Evolutionary conservation across 2,888 invertebrate species (phyloP), one percentile per base, ranked within the genome.

Genomic region (Temnothorax unifasciatus): DNA sequence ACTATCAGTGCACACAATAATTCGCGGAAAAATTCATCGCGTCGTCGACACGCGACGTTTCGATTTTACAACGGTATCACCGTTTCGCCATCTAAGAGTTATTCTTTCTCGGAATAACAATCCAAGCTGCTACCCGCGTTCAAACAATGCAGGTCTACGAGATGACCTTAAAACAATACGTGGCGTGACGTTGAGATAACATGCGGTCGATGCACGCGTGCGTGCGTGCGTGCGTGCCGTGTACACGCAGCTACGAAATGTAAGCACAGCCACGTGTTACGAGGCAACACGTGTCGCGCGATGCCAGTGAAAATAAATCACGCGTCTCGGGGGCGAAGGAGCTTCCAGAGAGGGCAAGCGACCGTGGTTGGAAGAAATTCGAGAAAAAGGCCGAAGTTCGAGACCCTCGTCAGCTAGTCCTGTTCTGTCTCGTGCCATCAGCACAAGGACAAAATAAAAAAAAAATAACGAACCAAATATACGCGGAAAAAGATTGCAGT

Each of bases 221-320:
- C 76, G 83, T 73, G 73, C 29, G 29, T 29, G 29, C 76, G 74
- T 79, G 75, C 86, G 63, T 71, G 68, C 44, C 75, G 73, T 73
- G 54, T 74, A 69, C 77, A 66, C 47, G 82, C 69, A 76, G 54
- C 85, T 76, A 59, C 88, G 91, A 90, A 91, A 90, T 85, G 89
- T 91, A 91, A 92, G 92, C 91, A 90, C 87, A 83, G 90, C 90
- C 90, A 91, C 91, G 91, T 91, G 91, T 91, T 90, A 90, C 88
- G 83, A 81, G 86, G 89, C 90, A 92, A 93, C 93, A 93, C 92
- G 93, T 93, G 93, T 93, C 92, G 91, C 88, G 91, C 85, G 91
- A 89, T 92, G 89, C 90, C 89, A 93, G 91, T 90, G 91, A 93
- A 93, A 92, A 93, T 93, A 93, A 93, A 93, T 93, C 91, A 91